Conservation (phyloP, 2,888 invertebrate species). For the Rhamnusium bicolor region DNA sequence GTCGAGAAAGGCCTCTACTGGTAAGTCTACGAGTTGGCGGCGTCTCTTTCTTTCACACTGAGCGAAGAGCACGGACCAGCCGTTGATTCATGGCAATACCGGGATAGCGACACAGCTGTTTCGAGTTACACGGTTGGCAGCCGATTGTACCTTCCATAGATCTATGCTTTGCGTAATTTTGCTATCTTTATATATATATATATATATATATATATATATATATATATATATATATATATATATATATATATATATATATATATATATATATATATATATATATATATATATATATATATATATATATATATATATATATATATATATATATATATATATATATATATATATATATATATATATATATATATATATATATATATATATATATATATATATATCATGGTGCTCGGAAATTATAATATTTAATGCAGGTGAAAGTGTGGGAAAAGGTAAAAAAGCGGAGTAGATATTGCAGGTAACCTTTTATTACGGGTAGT, state of each 20-base stretch:
- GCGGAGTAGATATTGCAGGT: not conserved
- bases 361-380: too few relatives aligned
- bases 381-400: too few relatives aligned
- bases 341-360: too few relatives aligned
- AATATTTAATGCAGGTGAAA: not conserved
- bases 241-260: too few relatives aligned
- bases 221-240: too few relatives aligned
- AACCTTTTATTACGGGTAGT: not conserved
- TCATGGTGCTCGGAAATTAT: not conserved
- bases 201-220: too few relatives aligned
- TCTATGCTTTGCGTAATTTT: constrained; percentile 4
- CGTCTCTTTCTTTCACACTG: constrained; percentile 16
- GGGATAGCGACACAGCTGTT: constrained; percentile 55
- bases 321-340: too few relatives aligned
- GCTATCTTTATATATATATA: too few relatives aligned
- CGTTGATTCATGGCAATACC: not conserved
- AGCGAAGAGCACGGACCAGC: not conserved
- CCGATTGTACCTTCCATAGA: constrained; percentile 22
- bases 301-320: too few relatives aligned
- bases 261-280: too few relatives aligned
- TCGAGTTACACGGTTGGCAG: constrained; percentile 59
- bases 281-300: too few relatives aligned
- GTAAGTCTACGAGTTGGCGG: not conserved
- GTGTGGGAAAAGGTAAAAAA: not conserved
- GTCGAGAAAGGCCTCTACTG: constrained; percentile 13